Conservation (phyloP, 1,140 invertebrate species). For the Hycleus cichorii region DNA sequence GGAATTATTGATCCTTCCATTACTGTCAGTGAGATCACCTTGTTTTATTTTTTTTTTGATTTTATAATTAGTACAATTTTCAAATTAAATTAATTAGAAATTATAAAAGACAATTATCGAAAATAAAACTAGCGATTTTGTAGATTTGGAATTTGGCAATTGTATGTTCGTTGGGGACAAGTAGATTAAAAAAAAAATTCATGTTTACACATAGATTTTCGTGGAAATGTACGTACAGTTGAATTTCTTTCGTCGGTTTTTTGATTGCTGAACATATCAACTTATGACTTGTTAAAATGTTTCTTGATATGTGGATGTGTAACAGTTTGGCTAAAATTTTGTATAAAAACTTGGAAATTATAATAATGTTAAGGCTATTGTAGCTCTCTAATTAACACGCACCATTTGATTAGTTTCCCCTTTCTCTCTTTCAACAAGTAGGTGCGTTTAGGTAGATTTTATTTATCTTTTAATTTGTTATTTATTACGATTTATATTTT, state of each 20-base stretch:
- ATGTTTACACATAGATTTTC: slow-evolving; percentile 9
- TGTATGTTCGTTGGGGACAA: neutral
- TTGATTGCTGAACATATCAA: slow-evolving; percentile 25
- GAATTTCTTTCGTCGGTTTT: no score
- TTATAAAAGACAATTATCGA: neutral
- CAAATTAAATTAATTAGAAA: no score
- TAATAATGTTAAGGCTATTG: slow-evolving; percentile 18
- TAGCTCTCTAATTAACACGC: slow-evolving; percentile 22
- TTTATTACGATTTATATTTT: slow-evolving; percentile 32
- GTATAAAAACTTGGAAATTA: slow-evolving; percentile 4
- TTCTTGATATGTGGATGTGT: slow-evolving; percentile 12
- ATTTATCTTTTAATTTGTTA: slow-evolving; percentile 29
- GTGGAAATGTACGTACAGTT: slow-evolving; percentile 13
- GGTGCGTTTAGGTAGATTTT: slow-evolving; percentile 24
- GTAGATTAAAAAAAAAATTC: neutral
- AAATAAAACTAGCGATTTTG: neutral
- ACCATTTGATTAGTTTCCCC: neutral
- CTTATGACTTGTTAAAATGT: neutral
- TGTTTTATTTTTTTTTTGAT: neutral
- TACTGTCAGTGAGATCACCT: slow-evolving; percentile 37
- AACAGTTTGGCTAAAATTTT: slow-evolving; percentile 18
- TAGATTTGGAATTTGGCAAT: neutral
- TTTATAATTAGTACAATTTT: neutral
- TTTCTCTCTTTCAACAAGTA: neutral
- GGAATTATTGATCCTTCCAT: slow-evolving; percentile 16